phyloP scores from a whole-genome alignment of 1,140 invertebrate species.

The Achatina immaculata region DNA sequence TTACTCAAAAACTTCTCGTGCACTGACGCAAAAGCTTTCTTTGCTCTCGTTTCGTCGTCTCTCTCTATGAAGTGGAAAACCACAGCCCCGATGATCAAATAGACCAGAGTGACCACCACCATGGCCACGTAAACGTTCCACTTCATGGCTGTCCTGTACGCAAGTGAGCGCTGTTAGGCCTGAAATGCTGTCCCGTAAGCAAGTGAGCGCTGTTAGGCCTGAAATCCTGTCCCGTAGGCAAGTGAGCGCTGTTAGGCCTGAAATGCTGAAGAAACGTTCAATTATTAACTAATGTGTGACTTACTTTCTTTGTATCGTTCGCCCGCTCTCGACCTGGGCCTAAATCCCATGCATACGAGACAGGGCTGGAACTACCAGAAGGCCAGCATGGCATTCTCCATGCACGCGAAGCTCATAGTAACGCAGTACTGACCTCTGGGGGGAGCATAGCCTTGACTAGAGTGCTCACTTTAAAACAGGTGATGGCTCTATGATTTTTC shows the following conservation, averaged over 20 bases:
- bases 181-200: neutral
- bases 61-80: slow-evolving; percentile 32
- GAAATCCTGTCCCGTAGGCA: neutral
- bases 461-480: too few relatives aligned
- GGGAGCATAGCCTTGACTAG: too few relatives aligned
- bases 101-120: slow-evolving; percentile 17
- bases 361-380: too few relatives aligned
- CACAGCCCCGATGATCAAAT: slow-evolving; percentile 21
- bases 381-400: too few relatives aligned
- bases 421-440: too few relatives aligned
- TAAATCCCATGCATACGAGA: too few relatives aligned
- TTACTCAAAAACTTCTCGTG: slow-evolving; percentile 26
- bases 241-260: neutral
- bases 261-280: neutral
- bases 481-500: too few relatives aligned
- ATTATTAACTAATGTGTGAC: neutral
- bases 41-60: neutral
- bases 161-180: neutral
- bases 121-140: slow-evolving; percentile 20
- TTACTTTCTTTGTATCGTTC: neutral
- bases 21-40: neutral
- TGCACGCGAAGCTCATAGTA: too few relatives aligned
- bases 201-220: neutral
- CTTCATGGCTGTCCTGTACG: slow-evolving; percentile 18
- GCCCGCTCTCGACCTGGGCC: too few relatives aligned